Percentiles rank a stretch among this genome's conserved stretches.
phyloP scores from a whole-genome alignment of 37 sponge, comb jelly and placozoan species.

The Halichondria panicea region DNA sequence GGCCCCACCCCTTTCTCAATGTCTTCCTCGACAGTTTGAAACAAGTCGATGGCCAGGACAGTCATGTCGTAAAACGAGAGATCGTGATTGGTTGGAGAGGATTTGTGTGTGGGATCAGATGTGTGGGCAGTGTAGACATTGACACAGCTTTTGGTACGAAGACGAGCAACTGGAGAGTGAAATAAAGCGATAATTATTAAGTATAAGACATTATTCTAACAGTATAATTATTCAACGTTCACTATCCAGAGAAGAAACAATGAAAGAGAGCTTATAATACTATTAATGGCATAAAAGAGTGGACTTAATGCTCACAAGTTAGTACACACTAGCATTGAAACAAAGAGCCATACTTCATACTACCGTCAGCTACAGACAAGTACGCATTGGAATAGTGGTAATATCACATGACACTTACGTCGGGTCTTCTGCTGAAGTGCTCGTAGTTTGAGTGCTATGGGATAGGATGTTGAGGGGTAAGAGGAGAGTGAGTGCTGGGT shows the following conservation, averaged over 20 bases:
- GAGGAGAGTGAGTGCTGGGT: constrained; percentile 15
- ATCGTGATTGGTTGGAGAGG: neutral
- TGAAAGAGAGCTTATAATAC: neutral
- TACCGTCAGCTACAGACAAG: neutral
- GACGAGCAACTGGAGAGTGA: constrained; percentile 22
- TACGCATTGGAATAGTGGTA: neutral
- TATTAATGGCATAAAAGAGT: neutral
- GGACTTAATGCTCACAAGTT: neutral
- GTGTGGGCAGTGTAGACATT: neutral
- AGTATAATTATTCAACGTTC: too few relatives aligned
- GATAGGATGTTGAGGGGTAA: constrained; percentile 45
- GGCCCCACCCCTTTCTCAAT: neutral
- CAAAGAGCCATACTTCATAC: neutral
- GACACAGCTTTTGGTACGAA: too few relatives aligned
- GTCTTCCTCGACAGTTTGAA: constrained; percentile 18
- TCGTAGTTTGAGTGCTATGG: constrained; percentile 61
- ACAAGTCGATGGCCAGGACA: constrained; percentile 21
- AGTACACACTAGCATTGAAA: neutral
- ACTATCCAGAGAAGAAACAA: neutral
- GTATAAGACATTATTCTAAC: too few relatives aligned
- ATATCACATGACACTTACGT: constrained; percentile 27
- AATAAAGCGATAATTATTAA: too few relatives aligned
- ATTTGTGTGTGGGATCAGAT: neutral
- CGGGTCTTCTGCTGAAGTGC: constrained; percentile 61
- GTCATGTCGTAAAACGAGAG: constrained; percentile 24